These are phyloP conservation scores for Carassius gibelio DNA, from an alignment of 2,113 vertebrate species.

Conservation along the genomic window DNA sequence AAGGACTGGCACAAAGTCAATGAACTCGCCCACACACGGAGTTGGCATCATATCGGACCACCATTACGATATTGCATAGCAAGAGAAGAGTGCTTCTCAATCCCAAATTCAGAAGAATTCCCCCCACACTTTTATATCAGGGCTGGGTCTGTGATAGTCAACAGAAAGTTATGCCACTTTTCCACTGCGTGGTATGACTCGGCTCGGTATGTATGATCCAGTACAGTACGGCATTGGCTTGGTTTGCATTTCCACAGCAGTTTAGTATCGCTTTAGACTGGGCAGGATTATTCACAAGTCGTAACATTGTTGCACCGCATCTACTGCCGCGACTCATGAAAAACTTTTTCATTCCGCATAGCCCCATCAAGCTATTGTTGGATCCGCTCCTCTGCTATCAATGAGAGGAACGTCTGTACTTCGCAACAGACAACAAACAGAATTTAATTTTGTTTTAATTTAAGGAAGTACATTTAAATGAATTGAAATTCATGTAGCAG, in stretches of 20 bases:
- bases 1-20: not conserved
- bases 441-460: not conserved
- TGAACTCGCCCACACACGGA: constrained; percentile 5
- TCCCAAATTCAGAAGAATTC: not conserved
- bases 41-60: not conserved
- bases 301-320: too few species aligned
- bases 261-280: too few species aligned
- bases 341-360: too few species aligned
- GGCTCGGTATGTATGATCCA: too few species aligned
- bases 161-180: not conserved
- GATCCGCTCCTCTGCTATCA: too few species aligned
- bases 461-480: not conserved
- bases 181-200: too few species aligned
- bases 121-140: not conserved
- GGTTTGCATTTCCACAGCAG: too few species aligned
- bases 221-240: too few species aligned
- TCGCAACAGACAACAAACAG: not conserved
- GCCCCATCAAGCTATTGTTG: too few species aligned
- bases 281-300: too few species aligned
- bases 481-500: not conserved
- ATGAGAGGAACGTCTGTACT: too few species aligned
- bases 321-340: too few species aligned
- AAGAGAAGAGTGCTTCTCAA: not conserved
- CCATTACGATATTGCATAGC: not conserved
- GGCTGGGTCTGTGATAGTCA: not conserved